phyloP scores from a whole-genome alignment of 2,113 vertebrate species.

The Oryzias melastigma region DNA sequence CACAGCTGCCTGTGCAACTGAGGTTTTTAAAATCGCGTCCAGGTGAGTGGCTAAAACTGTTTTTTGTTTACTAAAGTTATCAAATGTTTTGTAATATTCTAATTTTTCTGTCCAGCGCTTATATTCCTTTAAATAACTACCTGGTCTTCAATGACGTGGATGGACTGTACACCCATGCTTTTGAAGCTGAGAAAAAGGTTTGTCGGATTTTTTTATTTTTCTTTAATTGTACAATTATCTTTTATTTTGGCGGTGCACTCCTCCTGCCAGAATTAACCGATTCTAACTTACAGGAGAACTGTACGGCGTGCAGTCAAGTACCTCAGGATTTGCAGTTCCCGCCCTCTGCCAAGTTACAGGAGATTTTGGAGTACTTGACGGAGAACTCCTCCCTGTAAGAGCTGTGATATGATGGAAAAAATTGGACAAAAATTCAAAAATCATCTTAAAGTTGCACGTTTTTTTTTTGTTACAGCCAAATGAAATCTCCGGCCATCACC shows the following conservation, averaged over 20 bases:
- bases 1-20: slow-evolving; percentile 89
- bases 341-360: slow-evolving; percentile 93
- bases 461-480: slow-evolving; percentile 82
- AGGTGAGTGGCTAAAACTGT: slow-evolving; percentile 76
- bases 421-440: background rate
- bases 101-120: slow-evolving; percentile 76
- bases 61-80: background rate
- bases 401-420: no score
- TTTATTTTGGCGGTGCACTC: background rate
- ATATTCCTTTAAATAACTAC: slow-evolving; percentile 95
- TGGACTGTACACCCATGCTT: slow-evolving; percentile 90
- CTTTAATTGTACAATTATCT: background rate
- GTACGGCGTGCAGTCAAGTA: slow-evolving; percentile 94
- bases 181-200: slow-evolving; percentile 95
- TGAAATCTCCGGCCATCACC: slow-evolving; percentile 98
- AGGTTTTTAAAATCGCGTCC: slow-evolving; percentile 98
- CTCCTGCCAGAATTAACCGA: background rate
- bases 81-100: background rate
- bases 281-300: slow-evolving; percentile 69
- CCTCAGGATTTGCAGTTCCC: slow-evolving; percentile 94
- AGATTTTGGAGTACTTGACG: slow-evolving; percentile 93
- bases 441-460: background rate
- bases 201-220: background rate
- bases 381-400: slow-evolving; percentile 95
- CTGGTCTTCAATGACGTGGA: slow-evolving; percentile 94